Evolutionary conservation across 2,113 vertebrate genomes (phyloP), one percentile per base, ranked within the genome.

Genomic region (Brachyhypopomus occidentalis): DNA sequence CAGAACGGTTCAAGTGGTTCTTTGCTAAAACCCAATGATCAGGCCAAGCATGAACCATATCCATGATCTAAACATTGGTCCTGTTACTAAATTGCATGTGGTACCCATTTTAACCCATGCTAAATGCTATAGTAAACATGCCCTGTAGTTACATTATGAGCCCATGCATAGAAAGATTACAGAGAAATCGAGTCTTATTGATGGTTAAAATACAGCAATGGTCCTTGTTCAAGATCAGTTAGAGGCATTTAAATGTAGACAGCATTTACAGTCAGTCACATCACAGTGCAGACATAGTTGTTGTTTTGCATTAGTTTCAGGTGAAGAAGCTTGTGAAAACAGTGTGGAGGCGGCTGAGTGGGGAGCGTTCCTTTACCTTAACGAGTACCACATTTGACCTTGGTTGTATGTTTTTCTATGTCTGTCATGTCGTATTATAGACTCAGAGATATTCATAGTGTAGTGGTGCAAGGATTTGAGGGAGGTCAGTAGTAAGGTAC

Each of bases 401-500:
- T 72, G 66, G 83, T 83, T 88, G 86, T 88, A 88, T 87, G 87
- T 88, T 89, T 88, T 87, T 79, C 83, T 84, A 74, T 80, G 75
- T 86, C 74, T 86, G 86, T 86, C 86, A 88, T 81, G 81, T 88
- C 84, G 84, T 67, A 78, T 86, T 83, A 85, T 64, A 41, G 78
- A 74, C 77, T 71, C 34, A 84, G 81, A 83, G 79, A 75, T 79
- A 74, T 62, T 52, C 62, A 71, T 66, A 30, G 56, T 66, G 75
- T 79, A 77, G 78, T 73, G 34, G 52, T 83, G 79, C 41, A 62
- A 3, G 81, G 60, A 64, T 64, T 72, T 62, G 74, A 83, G 75
- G 78, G 56, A 75, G 30, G 70, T 72, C 36, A 81, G 75, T 62
- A 67, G 41, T 79, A 52, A 55, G 67, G 60, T 77, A 64, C 63